Base-by-base conservation (phyloP, 1,140 invertebrate genomes). In the Rhopalosiphum padi region DNA sequence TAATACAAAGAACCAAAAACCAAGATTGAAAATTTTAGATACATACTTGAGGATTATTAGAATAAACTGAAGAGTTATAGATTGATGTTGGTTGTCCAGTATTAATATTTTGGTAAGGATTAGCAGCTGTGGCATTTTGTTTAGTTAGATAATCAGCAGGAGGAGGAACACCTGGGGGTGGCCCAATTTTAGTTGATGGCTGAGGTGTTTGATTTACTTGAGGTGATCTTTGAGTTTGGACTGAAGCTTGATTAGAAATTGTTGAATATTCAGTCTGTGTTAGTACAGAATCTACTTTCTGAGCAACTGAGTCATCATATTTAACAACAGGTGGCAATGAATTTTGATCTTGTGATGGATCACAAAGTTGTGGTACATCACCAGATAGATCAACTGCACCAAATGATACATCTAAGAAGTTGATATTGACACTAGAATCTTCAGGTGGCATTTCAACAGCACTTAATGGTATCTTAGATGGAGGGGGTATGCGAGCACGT, bases 401-500 rank as follows among this genome's bases (percentile, higher is more conserved):
- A 95, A 99, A 99, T 95, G 99, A 98, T 89, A 99, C 98, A 96
- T 99, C 98, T 89, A 99, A 96, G 94, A 97, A 97, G 94, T 96
- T 96, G 94, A 98, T 97, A 94, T 94, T 93, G n/a, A 96, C 96
- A 94, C 96, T 96, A 93, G 96, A 96, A 95, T 98, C 98, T 90
- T 98, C 98, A 88, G 96, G 98, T 85, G 96, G 98, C 98, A 99
- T 99, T 95, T 99, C 98, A 51, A 99, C 98, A 87, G 98, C 98
- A 94, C 97, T 98, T 35, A 98, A 97, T 60, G 98, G 98, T 94
- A 99, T 99, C 97, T 99, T 99, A 37, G 98, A 98, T 30, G 98
- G 98, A 85, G 98, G 98, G 91, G 98, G 98, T 90, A 98, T 96
- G 94, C 98, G 97, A n/a, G 98, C 97, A 94, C 97, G 96, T 94